A percentile compares a stretch with the other conserved stretches of the same genome.
Conservation (phyloP, 2,888 invertebrate species). For the Melanchra persicariae region DNA sequence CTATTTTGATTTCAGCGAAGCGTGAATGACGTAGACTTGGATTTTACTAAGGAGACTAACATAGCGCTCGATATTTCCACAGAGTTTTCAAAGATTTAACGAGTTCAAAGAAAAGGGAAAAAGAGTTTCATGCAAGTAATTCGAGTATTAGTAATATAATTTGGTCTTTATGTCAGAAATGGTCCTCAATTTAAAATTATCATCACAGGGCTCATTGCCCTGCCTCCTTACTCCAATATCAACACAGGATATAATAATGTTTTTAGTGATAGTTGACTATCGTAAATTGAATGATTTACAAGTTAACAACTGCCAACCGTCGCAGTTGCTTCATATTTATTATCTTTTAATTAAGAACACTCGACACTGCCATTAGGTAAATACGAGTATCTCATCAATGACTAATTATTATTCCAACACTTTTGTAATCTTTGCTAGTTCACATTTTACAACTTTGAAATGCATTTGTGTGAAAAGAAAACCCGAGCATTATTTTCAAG, state of each 20-base stretch:
- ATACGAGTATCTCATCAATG: slow-evolving; percentile 22
- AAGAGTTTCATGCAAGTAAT: neutral
- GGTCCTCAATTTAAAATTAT: neutral
- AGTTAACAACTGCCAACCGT: slow-evolving; percentile 34
- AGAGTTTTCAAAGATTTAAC: neutral
- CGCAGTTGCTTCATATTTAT: slow-evolving; percentile 43
- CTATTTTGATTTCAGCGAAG: neutral
- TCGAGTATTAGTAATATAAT: too few relatives aligned
- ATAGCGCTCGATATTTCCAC: neutral
- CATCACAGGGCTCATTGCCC: slow-evolving; percentile 11
- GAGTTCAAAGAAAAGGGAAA: neutral
- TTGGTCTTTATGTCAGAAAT: neutral
- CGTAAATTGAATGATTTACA: slow-evolving; percentile 56
- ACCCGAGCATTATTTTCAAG: neutral
- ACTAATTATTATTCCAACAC: slow-evolving; percentile 32
- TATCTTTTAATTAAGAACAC: slow-evolving; percentile 30
- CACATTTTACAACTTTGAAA: neutral
- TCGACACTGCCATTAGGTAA: slow-evolving; percentile 19
- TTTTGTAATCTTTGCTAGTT: neutral
- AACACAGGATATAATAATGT: slow-evolving; percentile 53
- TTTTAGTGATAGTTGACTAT: slow-evolving; percentile 46
- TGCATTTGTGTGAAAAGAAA: slow-evolving; percentile 25
- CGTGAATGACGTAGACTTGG: too few relatives aligned
- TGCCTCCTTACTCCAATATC: slow-evolving; percentile 30
- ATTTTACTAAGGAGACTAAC: neutral